A percentile compares a stretch with the other conserved stretches of the same genome.
Conservation (phyloP, 92 coral and sea anemone species). For the Pocillopora meandrina region DNA sequence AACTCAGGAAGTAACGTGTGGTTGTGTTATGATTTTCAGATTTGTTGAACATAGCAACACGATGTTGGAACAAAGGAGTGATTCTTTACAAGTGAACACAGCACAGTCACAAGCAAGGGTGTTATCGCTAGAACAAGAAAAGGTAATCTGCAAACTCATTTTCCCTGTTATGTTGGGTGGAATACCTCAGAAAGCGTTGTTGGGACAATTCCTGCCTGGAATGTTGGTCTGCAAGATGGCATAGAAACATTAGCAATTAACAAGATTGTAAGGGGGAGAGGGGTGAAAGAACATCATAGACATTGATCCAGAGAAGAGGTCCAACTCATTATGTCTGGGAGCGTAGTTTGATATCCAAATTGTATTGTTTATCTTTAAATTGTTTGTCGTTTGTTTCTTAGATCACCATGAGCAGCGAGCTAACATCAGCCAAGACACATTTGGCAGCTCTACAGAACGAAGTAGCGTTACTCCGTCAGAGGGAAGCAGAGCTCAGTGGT, state of each 20-base stretch:
- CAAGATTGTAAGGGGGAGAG: too few species aligned
- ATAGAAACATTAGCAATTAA: too few species aligned
- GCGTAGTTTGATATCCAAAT: too few species aligned
- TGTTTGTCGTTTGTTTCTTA: slow-evolving; percentile 2
- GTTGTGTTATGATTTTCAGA: slow-evolving; percentile 35
- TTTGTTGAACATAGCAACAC: slow-evolving; percentile 97
- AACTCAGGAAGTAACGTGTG: background rate
- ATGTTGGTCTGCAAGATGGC: too few species aligned
- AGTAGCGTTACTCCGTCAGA: slow-evolving; percentile 77
- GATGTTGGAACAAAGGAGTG: slow-evolving; percentile 95
- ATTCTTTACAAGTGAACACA: slow-evolving; percentile 87
- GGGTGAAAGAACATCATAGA: too few species aligned
- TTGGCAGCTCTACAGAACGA: slow-evolving; percentile 75
- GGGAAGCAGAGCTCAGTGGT: slow-evolving; percentile 79
- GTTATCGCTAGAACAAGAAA: slow-evolving; percentile 88
- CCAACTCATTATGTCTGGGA: too few species aligned
- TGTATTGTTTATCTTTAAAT: background rate
- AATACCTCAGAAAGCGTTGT: too few species aligned
- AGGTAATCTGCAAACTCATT: slow-evolving; percentile 42
- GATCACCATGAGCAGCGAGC: slow-evolving; percentile 79
- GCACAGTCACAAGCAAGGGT: slow-evolving; percentile 90
- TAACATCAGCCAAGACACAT: slow-evolving; percentile 83
- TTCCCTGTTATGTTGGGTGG: too few species aligned
- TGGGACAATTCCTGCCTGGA: too few species aligned
- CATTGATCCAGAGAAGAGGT: too few species aligned